A percentile compares a stretch with the other conserved stretches of the same genome.
These are phyloP conservation scores for Sinocyclocheilus rhinocerous DNA, from an alignment of 2,113 vertebrate genomes.

Conservation along the genomic window DNA sequence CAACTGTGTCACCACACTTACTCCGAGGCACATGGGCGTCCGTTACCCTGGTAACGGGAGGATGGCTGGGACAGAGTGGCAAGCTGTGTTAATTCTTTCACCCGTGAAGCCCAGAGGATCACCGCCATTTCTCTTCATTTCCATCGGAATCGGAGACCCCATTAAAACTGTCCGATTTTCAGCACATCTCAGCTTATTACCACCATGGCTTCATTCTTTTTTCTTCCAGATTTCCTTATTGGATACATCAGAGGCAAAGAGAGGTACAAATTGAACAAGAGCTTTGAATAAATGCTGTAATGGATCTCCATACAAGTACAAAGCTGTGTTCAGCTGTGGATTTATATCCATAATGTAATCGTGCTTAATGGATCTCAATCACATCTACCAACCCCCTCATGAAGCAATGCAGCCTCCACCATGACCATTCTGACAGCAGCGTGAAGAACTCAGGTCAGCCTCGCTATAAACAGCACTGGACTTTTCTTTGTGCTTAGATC, in stretches of 20 bases:
- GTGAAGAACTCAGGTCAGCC: conserved; percentile 39
- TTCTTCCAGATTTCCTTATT: conserved; percentile 22
- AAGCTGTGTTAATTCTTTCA: conserved; percentile 84
- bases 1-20: conserved; percentile 80
- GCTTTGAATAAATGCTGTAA: conserved; percentile 47
- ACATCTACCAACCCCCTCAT: conserved; percentile 10
- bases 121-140: conserved; percentile 79
- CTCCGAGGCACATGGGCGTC: conserved; percentile 77
- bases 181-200: conserved; percentile 71
- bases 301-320: conserved; percentile 42
- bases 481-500: neutral
- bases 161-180: conserved; percentile 69
- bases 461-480: conserved; percentile 45
- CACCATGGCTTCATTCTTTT: conserved; percentile 11
- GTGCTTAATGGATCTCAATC: conserved; percentile 38
- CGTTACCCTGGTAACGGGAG: conserved; percentile 80
- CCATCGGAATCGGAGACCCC: conserved; percentile 69
- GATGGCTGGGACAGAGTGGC: conserved; percentile 81
- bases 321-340: conserved; percentile 9
- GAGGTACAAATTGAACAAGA: conserved; percentile 49
- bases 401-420: conserved; percentile 22
- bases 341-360: conserved; percentile 32
- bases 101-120: conserved; percentile 81
- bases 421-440: conserved; percentile 12
- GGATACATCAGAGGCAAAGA: conserved; percentile 30